phyloP scores from a whole-genome alignment of 2,888 invertebrate genomes.

The Bombyx huttoni region DNA sequence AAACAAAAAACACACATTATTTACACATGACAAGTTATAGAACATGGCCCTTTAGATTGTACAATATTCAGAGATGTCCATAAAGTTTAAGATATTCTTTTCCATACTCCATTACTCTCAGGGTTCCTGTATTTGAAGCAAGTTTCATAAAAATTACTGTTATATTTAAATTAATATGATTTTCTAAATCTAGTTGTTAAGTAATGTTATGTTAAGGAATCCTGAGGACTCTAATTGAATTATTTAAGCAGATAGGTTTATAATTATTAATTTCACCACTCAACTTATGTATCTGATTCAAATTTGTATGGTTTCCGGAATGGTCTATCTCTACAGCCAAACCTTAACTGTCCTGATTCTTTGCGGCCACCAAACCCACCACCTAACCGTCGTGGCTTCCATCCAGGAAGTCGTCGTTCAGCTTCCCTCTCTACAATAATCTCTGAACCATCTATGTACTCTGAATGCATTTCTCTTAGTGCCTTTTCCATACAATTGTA shows the following conservation, averaged over 20 bases:
- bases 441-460: constrained; percentile 76
- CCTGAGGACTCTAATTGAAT: no score
- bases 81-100: neutral
- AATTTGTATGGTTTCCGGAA: constrained; percentile 74
- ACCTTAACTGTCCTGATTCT: constrained; percentile 89
- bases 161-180: no score
- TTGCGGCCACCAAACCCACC: constrained; percentile 91
- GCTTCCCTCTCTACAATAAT: constrained; percentile 83
- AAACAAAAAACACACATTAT: constrained; percentile 46
- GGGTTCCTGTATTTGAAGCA: no score
- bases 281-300: no score
- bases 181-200: no score
- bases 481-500: constrained; percentile 75
- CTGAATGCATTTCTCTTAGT: constrained; percentile 71
- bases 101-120: constrained; percentile 1
- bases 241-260: no score
- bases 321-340: constrained; percentile 86
- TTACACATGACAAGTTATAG: constrained; percentile 14
- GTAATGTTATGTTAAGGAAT: no score
- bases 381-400: constrained; percentile 88
- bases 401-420: constrained; percentile 79
- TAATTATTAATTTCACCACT: no score
- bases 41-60: constrained; percentile 30
- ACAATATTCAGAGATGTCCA: neutral
- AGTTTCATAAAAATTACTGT: no score